phyloP scores from a whole-genome alignment of 2,113 vertebrate genomes.

The Blennius ocellaris region DNA sequence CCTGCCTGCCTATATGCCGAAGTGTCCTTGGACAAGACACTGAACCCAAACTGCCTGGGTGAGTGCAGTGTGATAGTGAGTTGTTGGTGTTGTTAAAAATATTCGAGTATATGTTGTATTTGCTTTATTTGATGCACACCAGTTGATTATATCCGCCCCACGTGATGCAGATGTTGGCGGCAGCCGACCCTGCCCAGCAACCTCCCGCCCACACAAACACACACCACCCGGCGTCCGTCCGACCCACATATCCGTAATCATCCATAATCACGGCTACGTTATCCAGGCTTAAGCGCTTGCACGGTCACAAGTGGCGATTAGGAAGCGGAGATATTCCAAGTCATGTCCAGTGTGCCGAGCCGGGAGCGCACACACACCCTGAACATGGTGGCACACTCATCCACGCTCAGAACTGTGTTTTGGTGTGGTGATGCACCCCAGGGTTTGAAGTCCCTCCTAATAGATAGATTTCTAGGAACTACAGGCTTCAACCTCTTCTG shows the following conservation, averaged over 20 bases:
- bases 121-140: background rate
- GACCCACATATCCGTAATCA: constrained; percentile 83
- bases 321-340: constrained; percentile 75
- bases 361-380: constrained; percentile 6
- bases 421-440: constrained; percentile 59
- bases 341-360: constrained; percentile 48
- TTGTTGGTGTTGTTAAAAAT: too few relatives aligned
- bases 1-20: too few relatives aligned
- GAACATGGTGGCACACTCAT: background rate
- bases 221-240: constrained; percentile 43
- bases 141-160: constrained; percentile 3
- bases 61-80: too few relatives aligned
- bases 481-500: constrained; percentile 52
- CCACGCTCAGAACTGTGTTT: constrained; percentile 30
- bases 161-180: constrained; percentile 16
- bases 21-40: too few relatives aligned
- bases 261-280: constrained; percentile 79
- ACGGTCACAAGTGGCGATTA: constrained; percentile 76
- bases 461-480: constrained; percentile 67
- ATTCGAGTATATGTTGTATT: too few relatives aligned
- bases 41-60: too few relatives aligned
- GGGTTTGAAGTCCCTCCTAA: constrained; percentile 51
- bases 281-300: constrained; percentile 79
- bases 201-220: constrained; percentile 35
- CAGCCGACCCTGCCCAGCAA: constrained; percentile 65